Evolutionary conservation across 2,113 vertebrate genomes (phyloP).

Genomic region (Geococcyx californianus): DNA sequence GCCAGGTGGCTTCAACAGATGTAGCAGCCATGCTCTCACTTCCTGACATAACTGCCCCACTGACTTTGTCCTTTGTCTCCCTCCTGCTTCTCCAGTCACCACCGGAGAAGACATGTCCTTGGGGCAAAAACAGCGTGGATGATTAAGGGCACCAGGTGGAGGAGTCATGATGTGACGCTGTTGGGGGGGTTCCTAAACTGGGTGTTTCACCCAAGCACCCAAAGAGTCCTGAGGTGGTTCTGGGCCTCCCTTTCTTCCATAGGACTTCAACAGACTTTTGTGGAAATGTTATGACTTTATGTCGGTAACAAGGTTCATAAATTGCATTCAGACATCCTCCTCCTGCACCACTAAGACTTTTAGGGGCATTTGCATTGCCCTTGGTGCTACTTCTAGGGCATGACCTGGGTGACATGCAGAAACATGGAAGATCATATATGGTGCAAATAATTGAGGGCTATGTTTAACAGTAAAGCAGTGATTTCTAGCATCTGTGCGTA

Average conservation of each 20-base stretch:
- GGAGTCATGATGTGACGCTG: neutral
- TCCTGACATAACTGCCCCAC: neutral
- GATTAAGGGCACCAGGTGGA: neutral
- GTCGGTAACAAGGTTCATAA: neutral
- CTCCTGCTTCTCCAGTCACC: neutral
- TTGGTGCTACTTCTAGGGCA: neutral
- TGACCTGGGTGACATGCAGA: neutral
- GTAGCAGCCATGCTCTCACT: fast-evolving
- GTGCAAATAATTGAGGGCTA: neutral
- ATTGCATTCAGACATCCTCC: neutral
- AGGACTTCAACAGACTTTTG: neutral
- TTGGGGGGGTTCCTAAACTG: neutral
- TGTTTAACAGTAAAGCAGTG: neutral
- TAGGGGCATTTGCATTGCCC: neutral
- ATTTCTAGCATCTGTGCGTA: neutral
- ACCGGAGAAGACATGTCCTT: neutral
- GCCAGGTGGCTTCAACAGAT: neutral
- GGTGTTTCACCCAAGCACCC: neutral
- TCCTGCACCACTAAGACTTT: neutral
- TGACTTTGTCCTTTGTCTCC: neutral
- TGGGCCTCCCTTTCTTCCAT: neutral
- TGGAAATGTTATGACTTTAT: neutral
- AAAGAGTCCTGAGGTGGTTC: neutral
- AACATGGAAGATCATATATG: neutral
- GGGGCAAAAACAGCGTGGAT: neutral